Evolutionary conservation across 2,113 vertebrate species (phyloP).

Genomic region (human (Homo sapiens)): GRCh38 chr3:112930001-112930500

Average conservation of each 20-base stretch:
- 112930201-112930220: background rate
- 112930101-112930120: background rate
- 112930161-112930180: background rate
- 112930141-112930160: background rate
- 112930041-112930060: background rate
- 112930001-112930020: background rate
- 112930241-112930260: background rate
- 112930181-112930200: background rate
- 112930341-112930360: background rate
- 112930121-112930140: background rate
- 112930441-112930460: background rate
- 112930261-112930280: background rate
- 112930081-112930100: background rate
- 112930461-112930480: background rate
- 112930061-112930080: background rate
- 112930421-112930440: background rate
- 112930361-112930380: background rate
- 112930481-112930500: background rate
- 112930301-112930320: background rate
- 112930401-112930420: background rate
- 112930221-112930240: background rate
- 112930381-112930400: background rate
- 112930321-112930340: background rate
- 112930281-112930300: background rate
- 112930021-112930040: background rate